These are phyloP conservation scores for Rhaphigaster nebulosa DNA, from an alignment of 2,888 invertebrate genomes.

Conservation along the genomic window DNA sequence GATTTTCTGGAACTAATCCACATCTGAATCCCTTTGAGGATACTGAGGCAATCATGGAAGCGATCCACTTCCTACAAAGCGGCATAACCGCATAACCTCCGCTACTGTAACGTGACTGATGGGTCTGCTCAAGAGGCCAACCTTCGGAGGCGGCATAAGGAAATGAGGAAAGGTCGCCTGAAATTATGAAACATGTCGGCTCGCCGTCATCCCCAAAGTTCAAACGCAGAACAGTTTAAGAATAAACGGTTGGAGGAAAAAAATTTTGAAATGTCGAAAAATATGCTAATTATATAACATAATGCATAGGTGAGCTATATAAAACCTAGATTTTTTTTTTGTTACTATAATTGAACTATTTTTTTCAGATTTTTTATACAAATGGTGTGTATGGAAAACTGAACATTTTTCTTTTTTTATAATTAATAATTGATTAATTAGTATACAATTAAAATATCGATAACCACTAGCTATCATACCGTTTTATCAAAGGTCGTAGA, in stretches of 20 bases:
- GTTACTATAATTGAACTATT: too few relatives aligned
- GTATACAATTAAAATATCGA: too few relatives aligned
- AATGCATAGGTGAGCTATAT: too few relatives aligned
- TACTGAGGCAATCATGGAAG: neutral
- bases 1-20: neutral
- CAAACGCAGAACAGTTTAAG: neutral
- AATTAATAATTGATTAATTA: too few relatives aligned
- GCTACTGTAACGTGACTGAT: constrained; percentile 28
- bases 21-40: neutral
- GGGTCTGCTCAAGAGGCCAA: neutral
- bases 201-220: neutral
- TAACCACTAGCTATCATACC: too few relatives aligned
- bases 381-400: too few relatives aligned
- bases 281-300: too few relatives aligned
- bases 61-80: neutral
- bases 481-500: too few relatives aligned
- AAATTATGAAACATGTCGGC: neutral
- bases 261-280: too few relatives aligned
- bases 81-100: neutral
- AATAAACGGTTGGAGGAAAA: neutral
- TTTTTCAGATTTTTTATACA: too few relatives aligned
- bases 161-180: neutral
- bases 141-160: neutral
- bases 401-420: too few relatives aligned
- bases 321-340: too few relatives aligned